A percentile compares a stretch with the other conserved stretches of the same genome.
Conservation (phyloP, 2,888 invertebrate species). For the Hylaea fasciaria region DNA sequence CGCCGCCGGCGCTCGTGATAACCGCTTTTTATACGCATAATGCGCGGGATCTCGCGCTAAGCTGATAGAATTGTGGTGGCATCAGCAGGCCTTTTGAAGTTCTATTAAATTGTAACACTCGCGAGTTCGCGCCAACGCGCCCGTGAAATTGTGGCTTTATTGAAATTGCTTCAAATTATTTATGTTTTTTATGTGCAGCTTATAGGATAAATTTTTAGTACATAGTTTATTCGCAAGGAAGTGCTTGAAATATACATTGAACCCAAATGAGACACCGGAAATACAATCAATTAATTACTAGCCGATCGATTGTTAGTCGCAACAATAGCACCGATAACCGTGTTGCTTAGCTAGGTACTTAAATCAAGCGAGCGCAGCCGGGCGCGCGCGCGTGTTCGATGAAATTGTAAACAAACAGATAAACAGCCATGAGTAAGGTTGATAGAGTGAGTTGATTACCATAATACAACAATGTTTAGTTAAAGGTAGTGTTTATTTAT, state of each 20-base stretch:
- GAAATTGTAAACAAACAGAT: slow-evolving; percentile 40
- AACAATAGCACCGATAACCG: slow-evolving; percentile 14
- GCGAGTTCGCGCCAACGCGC: slow-evolving; percentile 79
- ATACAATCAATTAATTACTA: slow-evolving; percentile 11
- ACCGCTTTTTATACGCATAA: slow-evolving; percentile 84
- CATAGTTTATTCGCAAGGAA: not conserved
- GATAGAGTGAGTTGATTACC: slow-evolving; percentile 38
- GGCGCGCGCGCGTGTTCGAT: slow-evolving; percentile 27
- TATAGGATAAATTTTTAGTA: slow-evolving; percentile 2
- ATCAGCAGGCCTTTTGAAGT: slow-evolving; percentile 83
- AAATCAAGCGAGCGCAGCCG: slow-evolving; percentile 5
- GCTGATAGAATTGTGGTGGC: slow-evolving; percentile 84
- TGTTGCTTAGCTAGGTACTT: slow-evolving; percentile 9
- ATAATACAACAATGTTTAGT: slow-evolving; percentile 36
- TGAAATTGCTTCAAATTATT: slow-evolving; percentile 78
- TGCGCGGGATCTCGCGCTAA: slow-evolving; percentile 80
- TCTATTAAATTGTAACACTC: slow-evolving; percentile 84
- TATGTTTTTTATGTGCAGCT: slow-evolving; percentile 57
- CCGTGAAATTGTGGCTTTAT: slow-evolving; percentile 82
- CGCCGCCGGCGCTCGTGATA: slow-evolving; percentile 62
- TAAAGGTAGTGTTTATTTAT: slow-evolving; percentile 17
- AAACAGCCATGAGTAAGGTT: slow-evolving; percentile 32
- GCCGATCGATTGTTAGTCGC: not conserved
- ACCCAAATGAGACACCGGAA: no score
- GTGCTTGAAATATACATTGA: no score